Percentiles rank a stretch among this genome's conserved stretches.
phyloP scores from a whole-genome alignment of 2,797 vertebrate genomes.

The Spizella passerina region DNA sequence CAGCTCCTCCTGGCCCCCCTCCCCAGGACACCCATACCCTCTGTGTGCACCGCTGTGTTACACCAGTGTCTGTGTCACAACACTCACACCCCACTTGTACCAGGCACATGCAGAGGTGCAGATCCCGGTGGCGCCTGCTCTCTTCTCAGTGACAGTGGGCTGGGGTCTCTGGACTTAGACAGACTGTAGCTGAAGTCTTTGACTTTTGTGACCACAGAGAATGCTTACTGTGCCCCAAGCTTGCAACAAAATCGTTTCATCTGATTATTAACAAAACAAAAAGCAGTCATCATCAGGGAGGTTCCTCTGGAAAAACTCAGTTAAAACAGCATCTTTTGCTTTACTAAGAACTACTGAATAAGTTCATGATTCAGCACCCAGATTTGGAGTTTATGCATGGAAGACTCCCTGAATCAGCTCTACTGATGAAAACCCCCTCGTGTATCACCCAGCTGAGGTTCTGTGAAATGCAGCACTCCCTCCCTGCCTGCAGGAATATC shows the following conservation, averaged over 20 bases:
- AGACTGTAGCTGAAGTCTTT: neutral
- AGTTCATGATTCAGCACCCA: neutral
- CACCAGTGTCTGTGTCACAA: neutral
- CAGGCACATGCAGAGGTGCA: neutral
- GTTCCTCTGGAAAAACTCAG: neutral
- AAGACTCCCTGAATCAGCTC: neutral
- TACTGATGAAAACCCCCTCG: neutral
- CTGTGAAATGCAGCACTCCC: neutral
- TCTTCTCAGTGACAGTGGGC: no score
- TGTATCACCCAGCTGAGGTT: neutral
- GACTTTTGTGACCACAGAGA: neutral
- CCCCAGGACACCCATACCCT: neutral
- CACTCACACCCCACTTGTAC: fast-evolving
- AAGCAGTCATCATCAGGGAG: neutral
- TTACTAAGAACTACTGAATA: neutral
- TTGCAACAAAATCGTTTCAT: neutral
- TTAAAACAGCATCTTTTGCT: neutral
- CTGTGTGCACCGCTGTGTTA: neutral
- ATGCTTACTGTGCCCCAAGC: neutral
- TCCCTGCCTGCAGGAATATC: neutral
- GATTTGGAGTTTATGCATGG: neutral
- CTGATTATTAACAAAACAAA: neutral
- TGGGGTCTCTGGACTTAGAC: neutral
- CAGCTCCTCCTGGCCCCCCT: neutral
- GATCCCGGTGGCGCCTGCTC: neutral